Evolutionary conservation across 1,140 invertebrate species (phyloP), one percentile per base, ranked within the genome.

Genomic region (Mylabris phalerata): DNA sequence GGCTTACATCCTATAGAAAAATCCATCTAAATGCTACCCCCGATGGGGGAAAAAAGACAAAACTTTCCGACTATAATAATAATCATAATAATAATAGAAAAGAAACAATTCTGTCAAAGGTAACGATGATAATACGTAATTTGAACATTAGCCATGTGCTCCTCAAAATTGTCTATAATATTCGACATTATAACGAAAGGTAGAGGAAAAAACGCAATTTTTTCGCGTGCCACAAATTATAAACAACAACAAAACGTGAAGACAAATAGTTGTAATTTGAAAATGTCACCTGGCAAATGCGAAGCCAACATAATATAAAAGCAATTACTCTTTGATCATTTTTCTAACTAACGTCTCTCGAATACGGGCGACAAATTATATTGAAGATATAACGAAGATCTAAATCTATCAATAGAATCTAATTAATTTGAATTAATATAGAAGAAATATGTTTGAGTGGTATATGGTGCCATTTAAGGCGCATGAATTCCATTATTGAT

Each of bases 401-500:
- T 19, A 19, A 19, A 19, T 19, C 19, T 19, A 13, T 13, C 13
- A 19, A 19, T 19, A 19, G 19, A 19, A 19, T 19, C 19, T 19
- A 19, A 19, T 19, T 19, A 19, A 19, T 19, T 19, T 19, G 19
- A 19, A 19, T 19, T 19, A 19, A 19, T 2, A 19, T 19, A 19
- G 19, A 19, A 19, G 19, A 2, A 19, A 19, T 19, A 19, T 19
- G 19, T 19, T 32, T 5, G 7, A 32, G 32, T 32, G 4, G 7
- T 32, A 4, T 32, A 32, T 7, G 7, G 7, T 32, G 7, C 32
- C 32, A 32, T 32, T 32, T 32, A 32, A 46, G 42, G 52, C 55
- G 60, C 60, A 61, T 57, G 55, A 52, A 57, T 61, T 57, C 45
- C 48, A 61, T 55, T 61, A 61, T 61, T 57, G 60, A 61, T 61